Evolutionary conservation across 1,140 invertebrate genomes (phyloP).

Genomic region (Cotesia glomerata): DNA sequence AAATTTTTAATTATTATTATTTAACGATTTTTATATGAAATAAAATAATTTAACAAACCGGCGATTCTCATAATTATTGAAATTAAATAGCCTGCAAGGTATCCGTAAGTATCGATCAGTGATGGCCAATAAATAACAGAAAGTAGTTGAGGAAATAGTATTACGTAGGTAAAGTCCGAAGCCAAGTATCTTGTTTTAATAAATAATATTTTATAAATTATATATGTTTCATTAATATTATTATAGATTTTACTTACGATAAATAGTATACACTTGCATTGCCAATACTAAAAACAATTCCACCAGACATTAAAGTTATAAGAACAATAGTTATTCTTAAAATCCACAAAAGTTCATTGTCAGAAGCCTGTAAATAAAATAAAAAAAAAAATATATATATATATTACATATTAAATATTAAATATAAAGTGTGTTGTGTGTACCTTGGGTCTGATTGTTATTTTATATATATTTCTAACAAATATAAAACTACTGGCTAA

Average conservation of each 20-base stretch:
- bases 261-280: conserved; percentile 75
- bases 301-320: conserved; percentile 72
- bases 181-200: conserved; percentile 68
- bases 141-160: conserved; percentile 83
- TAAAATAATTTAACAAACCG: conserved; percentile 55
- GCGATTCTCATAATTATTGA: conserved; percentile 72
- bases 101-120: conserved; percentile 80
- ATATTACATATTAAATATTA: neutral
- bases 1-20: conserved; percentile 17
- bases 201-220: neutral
- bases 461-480: conserved; percentile 80
- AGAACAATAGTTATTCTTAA: conserved; percentile 75
- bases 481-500: conserved; percentile 81
- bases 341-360: conserved; percentile 78
- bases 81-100: conserved; percentile 70
- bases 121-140: conserved; percentile 76
- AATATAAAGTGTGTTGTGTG: neutral
- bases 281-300: conserved; percentile 75
- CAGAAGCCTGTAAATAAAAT: conserved; percentile 67
- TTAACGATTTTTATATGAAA: neutral
- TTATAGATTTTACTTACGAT: conserved; percentile 66
- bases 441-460: conserved; percentile 72
- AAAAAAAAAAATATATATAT: conserved; percentile 14
- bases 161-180: conserved; percentile 81
- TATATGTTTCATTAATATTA: neutral